phyloP scores from a whole-genome alignment of 2,113 vertebrate species.

The Brienomyrus longianalis region DNA sequence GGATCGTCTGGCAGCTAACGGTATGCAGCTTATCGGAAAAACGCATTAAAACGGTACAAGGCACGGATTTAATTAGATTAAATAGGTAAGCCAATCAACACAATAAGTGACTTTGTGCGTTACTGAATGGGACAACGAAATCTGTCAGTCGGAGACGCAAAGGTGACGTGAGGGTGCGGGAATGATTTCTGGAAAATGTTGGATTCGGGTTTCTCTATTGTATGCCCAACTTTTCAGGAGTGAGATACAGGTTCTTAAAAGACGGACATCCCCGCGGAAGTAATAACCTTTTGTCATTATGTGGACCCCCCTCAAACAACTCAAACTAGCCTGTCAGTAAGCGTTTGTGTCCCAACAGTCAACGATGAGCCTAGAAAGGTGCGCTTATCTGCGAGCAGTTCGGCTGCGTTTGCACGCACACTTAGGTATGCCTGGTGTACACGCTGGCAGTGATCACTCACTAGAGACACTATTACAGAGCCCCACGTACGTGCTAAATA shows the following conservation, averaged over 20 bases:
- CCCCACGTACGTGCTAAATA: background rate
- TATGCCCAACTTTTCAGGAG: background rate
- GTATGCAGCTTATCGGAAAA: background rate
- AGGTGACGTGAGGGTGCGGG: background rate
- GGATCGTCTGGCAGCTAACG: slow-evolving; percentile 20
- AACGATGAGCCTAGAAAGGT: background rate
- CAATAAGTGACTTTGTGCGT: background rate
- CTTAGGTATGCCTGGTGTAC: background rate
- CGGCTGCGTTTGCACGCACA: background rate
- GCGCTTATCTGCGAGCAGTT: background rate
- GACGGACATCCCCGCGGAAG: background rate
- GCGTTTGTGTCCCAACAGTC: background rate
- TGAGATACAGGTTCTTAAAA: background rate
- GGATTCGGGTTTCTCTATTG: background rate
- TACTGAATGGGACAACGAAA: background rate
- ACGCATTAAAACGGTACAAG: background rate
- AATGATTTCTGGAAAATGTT: background rate
- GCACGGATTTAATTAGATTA: background rate
- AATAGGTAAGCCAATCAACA: background rate
- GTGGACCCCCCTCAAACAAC: background rate
- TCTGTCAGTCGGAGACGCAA: background rate
- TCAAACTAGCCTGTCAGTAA: background rate
- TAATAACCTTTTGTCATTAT: background rate
- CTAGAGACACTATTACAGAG: background rate
- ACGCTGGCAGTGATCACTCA: slow-evolving; percentile 1